Percentiles rank a stretch among this genome's conserved stretches.
phyloP scores from a whole-genome alignment of 2,797 vertebrate species.

The Betta splendens region DNA sequence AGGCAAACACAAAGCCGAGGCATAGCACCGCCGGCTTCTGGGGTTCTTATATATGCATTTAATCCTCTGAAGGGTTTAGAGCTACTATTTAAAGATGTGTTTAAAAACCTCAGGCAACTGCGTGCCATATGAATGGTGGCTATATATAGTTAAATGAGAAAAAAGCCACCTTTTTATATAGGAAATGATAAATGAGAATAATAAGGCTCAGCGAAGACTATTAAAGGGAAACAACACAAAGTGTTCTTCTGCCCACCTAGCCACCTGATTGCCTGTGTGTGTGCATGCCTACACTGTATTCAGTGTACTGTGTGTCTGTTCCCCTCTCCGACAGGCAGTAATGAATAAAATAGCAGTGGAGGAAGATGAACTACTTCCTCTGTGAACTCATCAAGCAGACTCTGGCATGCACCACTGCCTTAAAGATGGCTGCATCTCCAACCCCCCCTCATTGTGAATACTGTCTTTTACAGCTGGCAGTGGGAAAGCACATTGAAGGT shows the following conservation, averaged over 20 bases:
- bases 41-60: constrained; percentile 46
- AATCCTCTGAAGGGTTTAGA: constrained; percentile 53
- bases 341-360: constrained; percentile 73
- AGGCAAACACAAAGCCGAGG: constrained; percentile 46
- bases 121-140: constrained; percentile 30
- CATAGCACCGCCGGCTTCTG: constrained; percentile 12
- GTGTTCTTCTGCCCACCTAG: constrained; percentile 22
- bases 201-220: constrained; percentile 7
- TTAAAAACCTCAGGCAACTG: constrained; percentile 49
- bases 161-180: constrained; percentile 34
- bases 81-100: constrained; percentile 46
- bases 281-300: constrained; percentile 14
- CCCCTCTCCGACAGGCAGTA: constrained; percentile 50
- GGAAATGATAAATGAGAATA: constrained; percentile 4
- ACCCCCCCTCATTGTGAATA: constrained; percentile 32
- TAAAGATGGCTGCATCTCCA: constrained; percentile 57
- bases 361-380: constrained; percentile 65
- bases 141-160: constrained; percentile 31
- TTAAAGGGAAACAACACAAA: not conserved
- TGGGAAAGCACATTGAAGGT: constrained; percentile 42
- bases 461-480: constrained; percentile 36
- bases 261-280: constrained; percentile 27
- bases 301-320: constrained; percentile 20
- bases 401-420: constrained; percentile 62
- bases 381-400: constrained; percentile 67